phyloP scores from a whole-genome alignment of 2,888 invertebrate species.

The Lacanobia oleracea region DNA sequence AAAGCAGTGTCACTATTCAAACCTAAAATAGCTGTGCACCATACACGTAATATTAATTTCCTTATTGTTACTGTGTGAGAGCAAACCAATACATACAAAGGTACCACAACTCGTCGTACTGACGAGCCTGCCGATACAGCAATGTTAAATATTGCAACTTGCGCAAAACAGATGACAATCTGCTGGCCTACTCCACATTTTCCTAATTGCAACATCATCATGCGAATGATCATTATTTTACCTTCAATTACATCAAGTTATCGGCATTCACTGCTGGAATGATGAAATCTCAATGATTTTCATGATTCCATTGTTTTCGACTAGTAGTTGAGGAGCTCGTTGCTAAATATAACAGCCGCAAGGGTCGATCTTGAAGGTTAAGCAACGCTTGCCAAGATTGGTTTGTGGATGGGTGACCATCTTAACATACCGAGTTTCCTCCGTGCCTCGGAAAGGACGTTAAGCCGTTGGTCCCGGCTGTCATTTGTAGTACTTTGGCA shows the following conservation, averaged over 20 bases:
- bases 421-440: too few species aligned
- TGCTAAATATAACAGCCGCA: too few species aligned
- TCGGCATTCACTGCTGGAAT: neutral
- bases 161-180: conserved; percentile 61
- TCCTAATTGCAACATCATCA: conserved; percentile 59
- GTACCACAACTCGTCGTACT: conserved; percentile 10
- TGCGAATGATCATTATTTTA: conserved; percentile 51
- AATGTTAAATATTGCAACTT: conserved; percentile 58
- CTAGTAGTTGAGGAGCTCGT: too few species aligned
- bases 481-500: too few species aligned
- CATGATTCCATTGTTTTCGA: too few species aligned
- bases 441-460: too few species aligned
- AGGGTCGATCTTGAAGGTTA: too few species aligned
- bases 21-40: neutral
- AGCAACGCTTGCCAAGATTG: too few species aligned
- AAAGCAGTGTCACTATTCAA: neutral
- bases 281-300: neutral
- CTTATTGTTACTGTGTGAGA: conserved; percentile 3
- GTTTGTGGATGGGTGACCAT: too few species aligned
- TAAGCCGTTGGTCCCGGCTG: too few species aligned
- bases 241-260: conserved; percentile 45
- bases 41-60: neutral
- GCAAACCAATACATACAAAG: conserved; percentile 4
- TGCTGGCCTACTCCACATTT: conserved; percentile 59
- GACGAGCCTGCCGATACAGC: conserved; percentile 9